A percentile compares a stretch with the other conserved stretches of the same genome.
These are phyloP conservation scores for Myotis myotis DNA, from an alignment of 2,797 vertebrate genomes.

Conservation along the genomic window DNA sequence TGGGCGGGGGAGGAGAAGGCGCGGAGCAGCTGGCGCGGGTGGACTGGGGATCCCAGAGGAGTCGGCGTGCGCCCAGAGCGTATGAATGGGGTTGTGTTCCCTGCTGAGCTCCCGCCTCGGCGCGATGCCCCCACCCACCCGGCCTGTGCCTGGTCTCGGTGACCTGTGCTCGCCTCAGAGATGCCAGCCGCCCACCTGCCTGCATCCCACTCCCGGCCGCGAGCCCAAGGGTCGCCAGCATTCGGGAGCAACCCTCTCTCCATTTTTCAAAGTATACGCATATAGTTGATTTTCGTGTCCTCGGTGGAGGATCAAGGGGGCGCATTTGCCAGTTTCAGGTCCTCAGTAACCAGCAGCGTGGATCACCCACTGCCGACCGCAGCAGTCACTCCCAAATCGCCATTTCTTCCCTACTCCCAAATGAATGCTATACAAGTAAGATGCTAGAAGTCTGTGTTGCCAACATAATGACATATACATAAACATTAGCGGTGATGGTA, in stretches of 20 bases:
- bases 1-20: not conserved
- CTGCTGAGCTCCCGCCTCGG: not conserved
- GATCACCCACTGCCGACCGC: not conserved
- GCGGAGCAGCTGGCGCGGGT: not conserved
- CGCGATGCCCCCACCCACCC: not conserved
- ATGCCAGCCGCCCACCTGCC: not conserved
- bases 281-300: not conserved
- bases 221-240: not conserved
- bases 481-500: not conserved
- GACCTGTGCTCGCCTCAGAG: constrained; percentile 13
- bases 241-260: not conserved
- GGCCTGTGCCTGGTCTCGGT: not conserved
- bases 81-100: not conserved
- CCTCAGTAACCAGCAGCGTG: not conserved
- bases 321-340: not conserved
- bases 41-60: not conserved
- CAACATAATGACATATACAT: not conserved
- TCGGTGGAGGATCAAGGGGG: not conserved
- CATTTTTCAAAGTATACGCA: not conserved
- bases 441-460: not conserved
- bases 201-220: not conserved
- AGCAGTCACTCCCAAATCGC: constrained; percentile 2
- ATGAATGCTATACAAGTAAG: not conserved
- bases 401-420: not conserved
- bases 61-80: not conserved